Evolutionary conservation across 2,888 invertebrate genomes (phyloP).

Genomic region (Lissocephala sabroskyi): DNA sequence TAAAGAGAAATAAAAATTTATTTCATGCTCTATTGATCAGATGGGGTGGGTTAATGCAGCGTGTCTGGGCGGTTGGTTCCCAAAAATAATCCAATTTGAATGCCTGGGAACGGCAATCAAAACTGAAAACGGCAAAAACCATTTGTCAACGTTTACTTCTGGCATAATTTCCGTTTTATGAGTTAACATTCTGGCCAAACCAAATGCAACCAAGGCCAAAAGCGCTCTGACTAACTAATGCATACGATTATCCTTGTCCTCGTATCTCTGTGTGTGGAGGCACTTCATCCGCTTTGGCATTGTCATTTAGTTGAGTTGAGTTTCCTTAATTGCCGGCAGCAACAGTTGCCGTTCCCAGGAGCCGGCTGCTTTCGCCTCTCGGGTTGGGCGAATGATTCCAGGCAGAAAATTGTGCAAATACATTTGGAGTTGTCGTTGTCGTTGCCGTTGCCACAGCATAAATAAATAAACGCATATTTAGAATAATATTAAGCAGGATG

Average conservation of each 20-base stretch:
- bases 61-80: no score
- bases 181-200: slow-evolving; percentile 12
- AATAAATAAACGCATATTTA: slow-evolving; percentile 58
- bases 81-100: no score
- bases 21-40: slow-evolving; percentile 19
- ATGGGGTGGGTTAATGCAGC: slow-evolving; percentile 19
- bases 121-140: slow-evolving; percentile 29
- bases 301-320: slow-evolving; percentile 57
- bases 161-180: slow-evolving; percentile 50
- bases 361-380: slow-evolving; percentile 1
- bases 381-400: slow-evolving; percentile 29
- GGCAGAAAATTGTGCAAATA: slow-evolving; percentile 54
- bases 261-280: neutral
- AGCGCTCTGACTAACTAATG: neutral
- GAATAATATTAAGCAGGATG: slow-evolving; percentile 36
- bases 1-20: neutral
- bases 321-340: slow-evolving; percentile 60
- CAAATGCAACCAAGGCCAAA: slow-evolving; percentile 1
- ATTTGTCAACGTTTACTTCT: slow-evolving; percentile 54
- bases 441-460: slow-evolving; percentile 30
- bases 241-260: neutral
- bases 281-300: slow-evolving; percentile 36
- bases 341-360: slow-evolving; percentile 21
- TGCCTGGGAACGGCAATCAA: no score
- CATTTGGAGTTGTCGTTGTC: slow-evolving; percentile 4